These are phyloP conservation scores for Boulengeromyrus knoepffleri DNA, from an alignment of 2,113 vertebrate species.

Conservation along the genomic window DNA sequence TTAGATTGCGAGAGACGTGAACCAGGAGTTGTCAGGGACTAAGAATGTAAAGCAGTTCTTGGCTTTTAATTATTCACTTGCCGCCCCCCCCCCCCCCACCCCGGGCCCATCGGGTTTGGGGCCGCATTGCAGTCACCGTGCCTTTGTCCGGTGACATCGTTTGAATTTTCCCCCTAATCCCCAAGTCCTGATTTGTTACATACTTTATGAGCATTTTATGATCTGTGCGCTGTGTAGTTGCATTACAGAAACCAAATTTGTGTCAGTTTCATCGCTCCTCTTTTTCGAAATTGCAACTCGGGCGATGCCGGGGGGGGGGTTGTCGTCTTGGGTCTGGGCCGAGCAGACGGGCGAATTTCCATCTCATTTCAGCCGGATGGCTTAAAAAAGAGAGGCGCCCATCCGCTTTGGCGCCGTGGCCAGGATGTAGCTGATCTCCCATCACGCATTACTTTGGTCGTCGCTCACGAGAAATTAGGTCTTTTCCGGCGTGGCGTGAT, in stretches of 20 bases:
- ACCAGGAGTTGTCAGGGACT: not conserved
- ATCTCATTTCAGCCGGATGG: not conserved
- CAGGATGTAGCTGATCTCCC: not conserved
- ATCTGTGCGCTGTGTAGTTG: not conserved
- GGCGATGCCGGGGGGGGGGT: not conserved
- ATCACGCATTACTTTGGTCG: not conserved
- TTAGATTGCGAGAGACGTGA: not conserved
- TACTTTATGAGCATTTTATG: not conserved
- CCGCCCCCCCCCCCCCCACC: not conserved
- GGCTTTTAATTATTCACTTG: not conserved
- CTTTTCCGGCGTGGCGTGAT: not conserved
- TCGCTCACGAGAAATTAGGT: not conserved
- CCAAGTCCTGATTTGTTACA: not conserved
- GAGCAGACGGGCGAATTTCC: not conserved
- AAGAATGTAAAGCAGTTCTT: not conserved
- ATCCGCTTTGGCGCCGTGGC: not conserved
- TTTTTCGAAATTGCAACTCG: not conserved
- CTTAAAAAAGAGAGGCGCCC: not conserved
- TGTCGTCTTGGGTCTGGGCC: not conserved
- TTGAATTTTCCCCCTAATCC: not conserved
- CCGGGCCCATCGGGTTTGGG: not conserved
- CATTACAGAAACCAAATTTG: not conserved
- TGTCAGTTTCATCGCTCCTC: not conserved
- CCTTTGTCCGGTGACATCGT: not conserved
- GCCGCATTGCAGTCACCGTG: not conserved